These are phyloP conservation scores for Platypus cylindrus DNA, from an alignment of 2,888 invertebrate genomes.

Conservation along the genomic window DNA sequence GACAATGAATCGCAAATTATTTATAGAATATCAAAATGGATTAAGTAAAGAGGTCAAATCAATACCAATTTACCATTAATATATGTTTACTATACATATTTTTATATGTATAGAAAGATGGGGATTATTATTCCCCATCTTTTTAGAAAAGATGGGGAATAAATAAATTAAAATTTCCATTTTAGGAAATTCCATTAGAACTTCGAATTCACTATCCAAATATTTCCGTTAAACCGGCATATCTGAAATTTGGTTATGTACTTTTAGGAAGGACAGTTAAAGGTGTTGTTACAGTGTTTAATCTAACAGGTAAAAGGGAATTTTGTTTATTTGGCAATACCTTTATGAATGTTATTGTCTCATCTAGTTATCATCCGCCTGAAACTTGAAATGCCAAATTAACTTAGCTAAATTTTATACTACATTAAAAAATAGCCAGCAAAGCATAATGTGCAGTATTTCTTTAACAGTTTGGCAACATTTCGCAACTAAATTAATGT, in stretches of 20 bases:
- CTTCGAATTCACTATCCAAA: slow-evolving; percentile 21
- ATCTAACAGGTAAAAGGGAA: slow-evolving; percentile 20
- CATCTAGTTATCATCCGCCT: too few relatives aligned
- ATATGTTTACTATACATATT: too few relatives aligned
- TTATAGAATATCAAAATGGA: too few relatives aligned
- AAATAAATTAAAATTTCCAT: too few relatives aligned
- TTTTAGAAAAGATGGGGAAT: too few relatives aligned
- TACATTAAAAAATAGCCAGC: not conserved
- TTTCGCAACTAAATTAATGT: not conserved
- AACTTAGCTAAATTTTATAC: not conserved
- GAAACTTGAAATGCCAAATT: too few relatives aligned
- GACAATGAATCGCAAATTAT: too few relatives aligned
- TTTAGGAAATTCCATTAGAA: slow-evolving; percentile 19
- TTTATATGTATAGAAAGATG: too few relatives aligned
- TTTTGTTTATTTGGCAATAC: slow-evolving; percentile 1
- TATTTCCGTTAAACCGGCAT: slow-evolving; percentile 19
- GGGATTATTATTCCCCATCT: too few relatives aligned
- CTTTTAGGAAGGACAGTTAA: slow-evolving; percentile 19
- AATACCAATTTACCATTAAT: too few relatives aligned
- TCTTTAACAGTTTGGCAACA: not conserved
- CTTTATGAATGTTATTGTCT: too few relatives aligned
- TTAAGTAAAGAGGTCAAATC: too few relatives aligned
- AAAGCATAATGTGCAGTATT: not conserved
- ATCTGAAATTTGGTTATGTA: slow-evolving; percentile 19
- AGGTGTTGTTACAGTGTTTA: slow-evolving; percentile 19